A percentile compares a stretch with the other conserved stretches of the same genome.
Evolutionary conservation across 2,888 invertebrate species (phyloP).

Genomic region (Prenolepis imparis): DNA sequence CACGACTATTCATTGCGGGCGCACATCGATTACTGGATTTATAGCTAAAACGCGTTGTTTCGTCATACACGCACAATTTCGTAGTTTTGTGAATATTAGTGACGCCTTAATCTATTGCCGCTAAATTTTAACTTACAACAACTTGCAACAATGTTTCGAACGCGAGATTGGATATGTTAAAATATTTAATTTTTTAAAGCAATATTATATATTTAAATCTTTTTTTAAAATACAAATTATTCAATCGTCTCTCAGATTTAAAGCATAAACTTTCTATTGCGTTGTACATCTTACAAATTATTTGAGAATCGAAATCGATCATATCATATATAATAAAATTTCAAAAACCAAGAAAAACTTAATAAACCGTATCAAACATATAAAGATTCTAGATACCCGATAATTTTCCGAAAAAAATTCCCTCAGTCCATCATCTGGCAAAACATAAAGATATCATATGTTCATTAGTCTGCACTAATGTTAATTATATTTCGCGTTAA

Average conservation of each 20-base stretch:
- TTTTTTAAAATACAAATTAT: not conserved
- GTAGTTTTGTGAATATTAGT: not conserved
- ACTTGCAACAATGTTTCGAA: not conserved
- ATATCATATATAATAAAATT: not conserved
- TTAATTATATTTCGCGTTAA: slow-evolving; percentile 27
- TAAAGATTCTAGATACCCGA: not conserved
- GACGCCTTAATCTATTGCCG: not conserved
- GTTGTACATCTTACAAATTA: not conserved
- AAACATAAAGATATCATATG: not conserved
- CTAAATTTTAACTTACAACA: not conserved
- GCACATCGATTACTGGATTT: not conserved
- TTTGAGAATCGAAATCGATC: not conserved
- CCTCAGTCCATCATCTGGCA: not conserved
- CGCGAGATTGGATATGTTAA: not conserved
- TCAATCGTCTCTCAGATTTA: not conserved
- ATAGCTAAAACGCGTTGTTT: not conserved
- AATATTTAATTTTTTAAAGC: not conserved
- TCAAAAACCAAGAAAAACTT: not conserved
- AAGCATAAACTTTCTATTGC: slow-evolving; percentile 4
- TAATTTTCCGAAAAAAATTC: not conserved
- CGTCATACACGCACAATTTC: not conserved
- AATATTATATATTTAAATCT: not conserved
- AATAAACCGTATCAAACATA: not conserved
- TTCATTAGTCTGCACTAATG: slow-evolving; percentile 24
- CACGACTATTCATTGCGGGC: not conserved